A percentile compares a stretch with the other conserved stretches of the same genome.
Evolutionary conservation across 2,888 invertebrate genomes (phyloP).

Genomic region (Ernsta delagoae): DNA sequence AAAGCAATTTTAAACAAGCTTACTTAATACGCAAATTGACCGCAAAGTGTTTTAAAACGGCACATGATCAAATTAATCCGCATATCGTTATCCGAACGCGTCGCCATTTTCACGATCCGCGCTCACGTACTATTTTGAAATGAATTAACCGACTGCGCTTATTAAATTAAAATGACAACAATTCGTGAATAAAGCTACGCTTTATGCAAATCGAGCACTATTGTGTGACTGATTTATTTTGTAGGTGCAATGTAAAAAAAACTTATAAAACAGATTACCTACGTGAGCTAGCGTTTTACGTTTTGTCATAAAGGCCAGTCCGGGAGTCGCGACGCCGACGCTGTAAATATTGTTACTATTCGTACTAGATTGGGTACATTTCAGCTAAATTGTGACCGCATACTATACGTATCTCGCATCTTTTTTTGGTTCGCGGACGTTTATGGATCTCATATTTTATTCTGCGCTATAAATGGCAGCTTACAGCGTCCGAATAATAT

Average conservation of each 20-base stretch:
- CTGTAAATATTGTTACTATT: constrained; percentile 42
- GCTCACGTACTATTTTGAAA: constrained; percentile 43
- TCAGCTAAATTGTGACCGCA: constrained; percentile 50
- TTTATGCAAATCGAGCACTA: constrained; percentile 67
- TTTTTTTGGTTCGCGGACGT: constrained; percentile 38
- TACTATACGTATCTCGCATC: constrained; percentile 28
- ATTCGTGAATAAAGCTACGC: constrained; percentile 55
- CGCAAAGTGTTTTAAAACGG: constrained; percentile 44
- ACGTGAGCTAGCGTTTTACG: constrained; percentile 51
- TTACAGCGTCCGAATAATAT: constrained; percentile 38
- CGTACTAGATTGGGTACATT: constrained; percentile 47
- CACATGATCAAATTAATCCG: constrained; percentile 50
- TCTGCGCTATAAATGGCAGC: constrained; percentile 38
- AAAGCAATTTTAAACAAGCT: constrained; percentile 14
- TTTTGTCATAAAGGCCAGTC: constrained; percentile 58
- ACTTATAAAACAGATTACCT: constrained; percentile 62
- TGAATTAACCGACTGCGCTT: constrained; percentile 53
- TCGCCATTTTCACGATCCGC: constrained; percentile 18
- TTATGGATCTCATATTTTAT: constrained; percentile 40
- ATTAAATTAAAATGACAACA: constrained; percentile 67
- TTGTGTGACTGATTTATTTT: constrained; percentile 62
- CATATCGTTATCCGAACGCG: constrained; percentile 44
- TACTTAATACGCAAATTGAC: constrained; percentile 40
- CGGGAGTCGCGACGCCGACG: constrained; percentile 40
- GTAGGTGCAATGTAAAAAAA: constrained; percentile 61